Percentiles rank a stretch among this genome's conserved stretches.
Evolutionary conservation across 1,140 invertebrate species (phyloP).

Genomic region (Trichomalopsis sarcophagae): DNA sequence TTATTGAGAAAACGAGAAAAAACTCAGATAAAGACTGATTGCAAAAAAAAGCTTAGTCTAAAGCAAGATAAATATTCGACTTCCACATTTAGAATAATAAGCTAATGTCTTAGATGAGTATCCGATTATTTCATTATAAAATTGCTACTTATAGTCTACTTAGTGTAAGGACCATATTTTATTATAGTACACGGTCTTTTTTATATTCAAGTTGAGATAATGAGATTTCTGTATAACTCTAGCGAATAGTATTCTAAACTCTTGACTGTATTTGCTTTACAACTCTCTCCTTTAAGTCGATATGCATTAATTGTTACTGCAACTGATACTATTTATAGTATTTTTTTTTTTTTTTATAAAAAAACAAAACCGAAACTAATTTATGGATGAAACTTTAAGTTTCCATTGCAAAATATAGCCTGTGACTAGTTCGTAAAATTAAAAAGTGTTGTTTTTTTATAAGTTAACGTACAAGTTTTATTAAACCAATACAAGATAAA

Average conservation of each 20-base stretch:
- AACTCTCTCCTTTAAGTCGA: conserved; percentile 24
- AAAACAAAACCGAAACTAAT: conserved; percentile 30
- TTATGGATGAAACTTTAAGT: conserved; percentile 8
- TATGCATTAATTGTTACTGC: conserved; percentile 36
- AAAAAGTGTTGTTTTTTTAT: conserved; percentile 27
- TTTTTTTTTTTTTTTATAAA: conserved; percentile 31
- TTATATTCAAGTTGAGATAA: conserved; percentile 36
- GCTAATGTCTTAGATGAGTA: conserved; percentile 23
- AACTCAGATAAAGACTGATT: conserved; percentile 46
- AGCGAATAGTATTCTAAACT: conserved; percentile 37
- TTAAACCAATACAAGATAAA: conserved; percentile 25
- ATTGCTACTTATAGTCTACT: conserved; percentile 30
- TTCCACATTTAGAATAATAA: conserved; percentile 43
- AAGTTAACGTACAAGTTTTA: conserved; percentile 40
- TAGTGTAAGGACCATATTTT: conserved; percentile 42
- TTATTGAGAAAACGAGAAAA: conserved; percentile 42
- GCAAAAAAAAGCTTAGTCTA: conserved; percentile 40
- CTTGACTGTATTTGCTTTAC: conserved; percentile 44
- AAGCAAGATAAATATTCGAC: conserved; percentile 31
- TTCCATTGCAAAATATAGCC: conserved; percentile 17
- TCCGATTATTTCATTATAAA: conserved; percentile 38
- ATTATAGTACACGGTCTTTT: conserved; percentile 33
- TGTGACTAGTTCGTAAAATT: conserved; percentile 37
- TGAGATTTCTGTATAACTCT: conserved; percentile 37
- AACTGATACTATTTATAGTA: conserved; percentile 39